A percentile compares a stretch with the other conserved stretches of the same genome.
Evolutionary conservation across 2,113 vertebrate species (phyloP).

Genomic region (Orcinus orca): DNA sequence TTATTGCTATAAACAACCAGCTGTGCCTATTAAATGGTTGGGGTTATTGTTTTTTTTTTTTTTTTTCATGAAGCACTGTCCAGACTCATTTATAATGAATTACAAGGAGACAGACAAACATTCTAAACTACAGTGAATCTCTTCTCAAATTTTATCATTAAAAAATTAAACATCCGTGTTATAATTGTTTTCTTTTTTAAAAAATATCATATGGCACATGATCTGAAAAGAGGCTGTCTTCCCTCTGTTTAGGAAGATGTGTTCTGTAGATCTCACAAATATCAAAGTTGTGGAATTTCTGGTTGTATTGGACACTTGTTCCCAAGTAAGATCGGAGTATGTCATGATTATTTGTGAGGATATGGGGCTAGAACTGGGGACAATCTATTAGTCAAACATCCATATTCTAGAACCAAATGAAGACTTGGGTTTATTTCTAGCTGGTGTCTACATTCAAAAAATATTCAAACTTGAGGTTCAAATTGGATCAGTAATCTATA

Average conservation of each 20-base stretch:
- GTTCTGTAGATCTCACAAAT: not conserved
- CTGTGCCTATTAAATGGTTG: constrained; percentile 52
- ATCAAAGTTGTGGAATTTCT: not conserved
- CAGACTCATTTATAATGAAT: not conserved
- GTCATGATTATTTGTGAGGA: not conserved
- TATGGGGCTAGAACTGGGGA: not conserved
- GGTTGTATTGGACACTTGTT: not conserved
- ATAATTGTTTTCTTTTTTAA: not conserved
- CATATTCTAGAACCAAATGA: not conserved
- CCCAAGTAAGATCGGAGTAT: not conserved
- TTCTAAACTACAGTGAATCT: not conserved
- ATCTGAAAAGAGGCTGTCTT: not conserved
- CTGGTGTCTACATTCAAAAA: not conserved
- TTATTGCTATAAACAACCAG: constrained; percentile 69
- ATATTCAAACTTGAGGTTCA: not conserved
- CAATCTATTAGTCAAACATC: not conserved
- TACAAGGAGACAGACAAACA: not conserved
- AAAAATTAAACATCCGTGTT: constrained; percentile 13
- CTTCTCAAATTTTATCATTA: not conserved
- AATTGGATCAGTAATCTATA: not conserved
- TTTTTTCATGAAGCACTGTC: not conserved
- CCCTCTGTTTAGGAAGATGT: not conserved
- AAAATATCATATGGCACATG: not conserved
- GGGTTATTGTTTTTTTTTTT: not conserved
- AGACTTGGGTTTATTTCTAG: not conserved